Base-by-base conservation (phyloP, 2,113 vertebrate genomes). In the Gymnobelideus leadbeateri region DNA sequence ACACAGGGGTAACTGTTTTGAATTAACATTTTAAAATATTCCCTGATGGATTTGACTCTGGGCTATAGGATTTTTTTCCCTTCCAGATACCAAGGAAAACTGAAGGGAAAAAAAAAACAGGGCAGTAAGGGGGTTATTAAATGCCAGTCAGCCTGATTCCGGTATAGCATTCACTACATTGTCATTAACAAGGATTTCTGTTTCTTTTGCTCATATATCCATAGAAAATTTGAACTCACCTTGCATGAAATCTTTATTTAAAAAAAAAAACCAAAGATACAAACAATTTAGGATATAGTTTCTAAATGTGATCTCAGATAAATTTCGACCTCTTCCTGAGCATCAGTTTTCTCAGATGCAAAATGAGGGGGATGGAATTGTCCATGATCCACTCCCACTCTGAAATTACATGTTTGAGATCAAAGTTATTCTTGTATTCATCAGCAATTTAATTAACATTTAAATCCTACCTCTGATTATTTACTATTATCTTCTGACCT, bases 1-100 rank as follows among this genome's bases (percentile, higher is more conserved):
- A 84, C n/a, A 77, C 37, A 43, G 68, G 68, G n/a, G 68, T 84
- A 84, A 84, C 68, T 84, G 68, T 84, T 84, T 84, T 84, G n/a
- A 84, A 84, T 84, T 84, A 84, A 84, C 68, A 43, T 84, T 84
- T 84, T 84, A 23, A 84, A 84, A 84, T 84, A 90, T 49, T 25
- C 14, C 46, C 89, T 90, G 28, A 90, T 51, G 89, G 89, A 90
- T 28, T 28, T 90, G 28, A 47, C 23, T 47, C 25, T 28, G 49
- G 37, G 5, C 19, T 43, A 84, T 84, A 43, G 61, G 31, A 23
- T 52, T 77, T 77, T 37, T n/a, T n/a, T 21, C 19, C 19, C 19
- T 84, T 43, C 19, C 16, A 84, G 68, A 84, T 23, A 43, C 68
- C 68, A 43, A 84, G 37, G n/a, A 84, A 84, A 84, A 23, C 37